phyloP scores from a whole-genome alignment of 2,797 vertebrate species.

The Pantherophis alleghaniensis region DNA sequence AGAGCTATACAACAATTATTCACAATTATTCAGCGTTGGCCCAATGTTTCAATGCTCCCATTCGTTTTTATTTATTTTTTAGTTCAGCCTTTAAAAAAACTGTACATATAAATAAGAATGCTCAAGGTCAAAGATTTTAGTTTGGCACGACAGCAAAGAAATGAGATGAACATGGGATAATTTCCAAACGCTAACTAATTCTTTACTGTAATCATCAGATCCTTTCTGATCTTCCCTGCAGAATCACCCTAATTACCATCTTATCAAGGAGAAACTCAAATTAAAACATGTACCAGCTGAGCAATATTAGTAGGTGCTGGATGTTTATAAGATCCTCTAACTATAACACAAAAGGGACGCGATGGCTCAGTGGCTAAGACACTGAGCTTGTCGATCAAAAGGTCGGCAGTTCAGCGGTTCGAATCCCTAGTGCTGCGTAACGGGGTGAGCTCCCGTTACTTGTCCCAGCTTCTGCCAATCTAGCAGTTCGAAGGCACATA shows the following conservation, averaged over 20 bases:
- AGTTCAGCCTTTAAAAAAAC: not conserved
- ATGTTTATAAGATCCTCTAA: constrained; percentile 40
- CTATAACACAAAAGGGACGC: too few relatives aligned
- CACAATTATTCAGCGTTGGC: not conserved
- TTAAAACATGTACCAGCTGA: constrained; percentile 19
- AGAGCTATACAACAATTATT: not conserved
- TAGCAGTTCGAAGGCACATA: too few relatives aligned
- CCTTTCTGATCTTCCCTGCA: not conserved
- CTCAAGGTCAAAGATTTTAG: not conserved
- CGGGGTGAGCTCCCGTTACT: too few relatives aligned
- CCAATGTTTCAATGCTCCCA: not conserved
- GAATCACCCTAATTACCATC: not conserved
- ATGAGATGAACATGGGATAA: not conserved
- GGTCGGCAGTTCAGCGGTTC: too few relatives aligned
- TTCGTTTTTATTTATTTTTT: too few relatives aligned
- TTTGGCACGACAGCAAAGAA: not conserved
- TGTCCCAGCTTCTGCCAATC: too few relatives aligned
- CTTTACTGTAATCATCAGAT: not conserved
- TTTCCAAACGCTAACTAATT: not conserved
- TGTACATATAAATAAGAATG: not conserved
- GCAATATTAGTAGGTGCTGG: constrained; percentile 38
- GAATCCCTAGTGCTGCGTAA: too few relatives aligned
- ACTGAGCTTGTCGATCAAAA: too few relatives aligned
- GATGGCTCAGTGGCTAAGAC: too few relatives aligned
- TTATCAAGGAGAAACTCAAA: not conserved